phyloP scores from a whole-genome alignment of 1,140 invertebrate genomes.

The Rhysida immarginata region DNA sequence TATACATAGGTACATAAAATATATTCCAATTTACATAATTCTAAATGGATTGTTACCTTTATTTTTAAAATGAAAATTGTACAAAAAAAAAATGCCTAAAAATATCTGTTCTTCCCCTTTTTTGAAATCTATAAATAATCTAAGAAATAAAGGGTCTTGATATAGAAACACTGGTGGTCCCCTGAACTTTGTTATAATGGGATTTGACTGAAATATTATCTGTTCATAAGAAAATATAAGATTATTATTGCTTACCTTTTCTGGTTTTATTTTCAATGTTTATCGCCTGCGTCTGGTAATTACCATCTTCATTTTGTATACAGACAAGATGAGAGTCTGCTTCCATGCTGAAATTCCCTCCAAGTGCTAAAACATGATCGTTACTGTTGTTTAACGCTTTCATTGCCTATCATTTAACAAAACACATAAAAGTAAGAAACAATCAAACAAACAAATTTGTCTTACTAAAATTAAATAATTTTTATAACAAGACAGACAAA shows the following conservation, averaged over 20 bases:
- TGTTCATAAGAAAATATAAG: background rate
- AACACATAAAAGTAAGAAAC: conserved; percentile 7
- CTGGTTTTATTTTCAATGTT: conserved; percentile 68
- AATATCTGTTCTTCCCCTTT: no score
- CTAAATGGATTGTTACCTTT: no score
- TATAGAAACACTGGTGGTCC: no score
- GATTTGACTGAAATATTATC: no score
- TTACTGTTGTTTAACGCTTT: conserved; percentile 68
- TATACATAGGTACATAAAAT: no score
- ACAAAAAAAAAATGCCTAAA: no score
- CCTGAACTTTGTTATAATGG: background rate
- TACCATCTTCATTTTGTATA: conserved; percentile 57
- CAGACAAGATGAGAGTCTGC: conserved; percentile 81
- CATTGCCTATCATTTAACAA: conserved; percentile 39
- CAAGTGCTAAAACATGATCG: conserved; percentile 71
- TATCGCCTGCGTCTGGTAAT: conserved; percentile 68
- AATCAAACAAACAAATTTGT: no score
- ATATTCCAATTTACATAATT: no score
- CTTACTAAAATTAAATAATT: background rate
- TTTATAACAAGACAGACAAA: background rate
- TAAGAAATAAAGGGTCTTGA: no score
- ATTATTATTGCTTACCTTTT: conserved; percentile 39
- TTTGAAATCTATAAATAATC: no score
- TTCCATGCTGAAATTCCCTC: conserved; percentile 57
- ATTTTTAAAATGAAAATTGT: no score